Evolutionary conservation across 2,113 vertebrate species (phyloP), one percentile per base, ranked within the genome.

Genomic region (Holacanthus passer): DNA sequence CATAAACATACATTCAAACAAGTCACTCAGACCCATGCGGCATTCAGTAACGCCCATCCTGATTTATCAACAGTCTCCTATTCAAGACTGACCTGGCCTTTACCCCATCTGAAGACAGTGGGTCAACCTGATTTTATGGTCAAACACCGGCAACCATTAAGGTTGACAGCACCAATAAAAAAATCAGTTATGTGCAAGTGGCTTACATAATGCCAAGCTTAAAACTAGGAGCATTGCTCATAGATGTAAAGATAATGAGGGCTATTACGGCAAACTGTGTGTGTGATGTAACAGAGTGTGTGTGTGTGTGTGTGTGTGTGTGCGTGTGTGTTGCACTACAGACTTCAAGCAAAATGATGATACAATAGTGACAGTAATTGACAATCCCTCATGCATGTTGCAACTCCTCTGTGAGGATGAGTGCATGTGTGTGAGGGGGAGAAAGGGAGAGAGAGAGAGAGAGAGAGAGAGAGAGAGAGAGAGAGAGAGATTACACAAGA

Each of bases 161-260:
- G 29, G 39, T 83, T 48, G 78, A 87, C 35, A 64, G 50, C 5
- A 39, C 24, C 77, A 74, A 62, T 84, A 84, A 87, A 90, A 77
- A 59, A 19, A 62, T 8, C 65, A 62, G 50, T 66, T 55, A 70
- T 55, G 59, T n/a, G 32, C 45, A 79, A 80, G 78, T 64, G 58
- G 47, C 7, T 82, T 80, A 59, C 35, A 60, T 81, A 85, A 83
- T 79, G 37, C 14, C 4, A 32, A 20, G 17, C 19, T 74, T 88
- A 91, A 90, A 92, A 82, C 47, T 69, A 50, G 70, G 69, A 83
- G 73, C 27, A 58, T 72, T 76, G 58, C 75, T 84, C 63, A 45
- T 14, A 82, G 31, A 79, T 83, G 10, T 63, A 12, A 31, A 73
- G 81, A 83, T 88, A 82, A 86, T 63, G 39, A 72, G 13, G 11